Evolutionary conservation across 2,797 vertebrate species (phyloP).

Genomic region (Pyrocephalus nanus): DNA sequence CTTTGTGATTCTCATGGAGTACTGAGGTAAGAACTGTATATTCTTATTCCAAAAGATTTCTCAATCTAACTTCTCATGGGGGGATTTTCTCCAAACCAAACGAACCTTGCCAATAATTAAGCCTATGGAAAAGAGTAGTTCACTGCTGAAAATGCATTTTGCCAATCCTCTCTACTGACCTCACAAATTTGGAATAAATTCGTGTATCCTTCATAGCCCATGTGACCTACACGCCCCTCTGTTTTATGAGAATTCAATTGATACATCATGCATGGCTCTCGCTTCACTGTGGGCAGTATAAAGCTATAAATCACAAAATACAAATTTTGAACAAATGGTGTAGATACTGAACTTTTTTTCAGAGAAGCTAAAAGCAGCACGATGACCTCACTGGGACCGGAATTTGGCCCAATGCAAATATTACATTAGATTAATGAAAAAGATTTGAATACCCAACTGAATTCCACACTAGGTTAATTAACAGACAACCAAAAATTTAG

Average conservation of each 20-base stretch:
- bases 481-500: background rate
- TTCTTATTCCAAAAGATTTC: background rate
- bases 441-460: background rate
- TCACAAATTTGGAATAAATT: background rate
- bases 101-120: background rate
- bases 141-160: background rate
- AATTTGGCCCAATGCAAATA: background rate
- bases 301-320: background rate
- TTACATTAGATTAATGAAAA: background rate
- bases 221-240: rapidly evolving
- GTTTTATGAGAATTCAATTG: background rate
- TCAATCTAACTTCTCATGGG: background rate
- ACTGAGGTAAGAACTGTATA: background rate
- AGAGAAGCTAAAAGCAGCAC: background rate
- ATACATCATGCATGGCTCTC: background rate
- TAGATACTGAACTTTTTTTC: background rate
- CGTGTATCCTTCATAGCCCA: background rate
- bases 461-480: background rate
- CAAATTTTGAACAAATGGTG: background rate
- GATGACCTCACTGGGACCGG: background rate
- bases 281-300: rapidly evolving
- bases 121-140: background rate
- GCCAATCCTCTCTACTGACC: background rate
- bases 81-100: background rate
- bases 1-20: background rate